phyloP scores from a whole-genome alignment of 2,113 vertebrate species.

The Anser brachyrhynchus region DNA sequence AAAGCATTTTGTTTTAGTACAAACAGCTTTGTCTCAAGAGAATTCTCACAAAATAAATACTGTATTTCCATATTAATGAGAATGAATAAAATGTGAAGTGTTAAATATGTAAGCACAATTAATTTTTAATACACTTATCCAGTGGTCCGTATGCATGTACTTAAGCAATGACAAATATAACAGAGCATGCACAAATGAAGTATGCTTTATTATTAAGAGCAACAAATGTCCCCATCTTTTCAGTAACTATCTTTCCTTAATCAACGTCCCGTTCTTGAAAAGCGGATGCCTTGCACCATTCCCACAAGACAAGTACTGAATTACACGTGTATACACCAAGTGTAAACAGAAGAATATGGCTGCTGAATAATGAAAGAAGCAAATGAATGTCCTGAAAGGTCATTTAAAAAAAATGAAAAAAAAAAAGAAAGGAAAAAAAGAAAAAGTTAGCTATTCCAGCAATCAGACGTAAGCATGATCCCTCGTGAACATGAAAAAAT shows the following conservation, averaged over 20 bases:
- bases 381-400: background rate
- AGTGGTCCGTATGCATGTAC: background rate
- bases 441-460: background rate
- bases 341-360: background rate
- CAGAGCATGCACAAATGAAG: background rate
- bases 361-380: background rate
- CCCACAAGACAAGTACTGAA: background rate
- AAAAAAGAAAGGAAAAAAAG: background rate
- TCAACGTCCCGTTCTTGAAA: background rate
- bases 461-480: background rate
- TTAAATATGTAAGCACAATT: background rate
- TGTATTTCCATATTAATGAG: background rate
- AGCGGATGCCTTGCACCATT: background rate
- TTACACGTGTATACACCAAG: background rate
- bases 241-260: background rate
- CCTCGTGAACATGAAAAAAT: background rate
- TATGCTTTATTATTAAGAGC: background rate
- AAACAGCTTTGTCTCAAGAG: background rate
- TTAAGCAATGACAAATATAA: background rate
- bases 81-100: background rate
- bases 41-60: background rate
- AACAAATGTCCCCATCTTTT: background rate
- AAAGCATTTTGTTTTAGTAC: background rate
- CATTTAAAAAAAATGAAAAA: background rate
- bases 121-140: background rate